These are phyloP conservation scores for Cephalopachus bancanus DNA, from an alignment of 2,797 vertebrate genomes.

Conservation along the genomic window DNA sequence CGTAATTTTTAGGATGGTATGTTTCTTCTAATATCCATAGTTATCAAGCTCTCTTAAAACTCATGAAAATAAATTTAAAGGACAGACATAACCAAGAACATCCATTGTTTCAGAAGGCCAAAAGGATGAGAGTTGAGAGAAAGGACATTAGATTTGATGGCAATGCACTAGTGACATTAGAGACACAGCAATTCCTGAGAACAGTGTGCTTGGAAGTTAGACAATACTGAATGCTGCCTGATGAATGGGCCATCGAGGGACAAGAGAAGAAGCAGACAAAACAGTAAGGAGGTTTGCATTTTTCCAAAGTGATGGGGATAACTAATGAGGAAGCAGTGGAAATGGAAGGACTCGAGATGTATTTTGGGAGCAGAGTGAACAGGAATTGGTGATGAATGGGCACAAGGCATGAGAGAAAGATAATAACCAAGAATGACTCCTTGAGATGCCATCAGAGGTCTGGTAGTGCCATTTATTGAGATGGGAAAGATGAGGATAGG, in stretches of 20 bases:
- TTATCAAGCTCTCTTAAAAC: neutral
- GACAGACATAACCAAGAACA: neutral
- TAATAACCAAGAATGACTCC: neutral
- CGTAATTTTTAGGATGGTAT: neutral
- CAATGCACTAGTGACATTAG: neutral
- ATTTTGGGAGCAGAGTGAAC: too few species aligned
- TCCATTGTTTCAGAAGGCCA: neutral
- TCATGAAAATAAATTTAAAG: neutral
- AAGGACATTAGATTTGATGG: neutral
- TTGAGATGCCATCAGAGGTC: neutral
- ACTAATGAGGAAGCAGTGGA: neutral
- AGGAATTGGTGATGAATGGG: neutral
- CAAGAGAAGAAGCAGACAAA: neutral
- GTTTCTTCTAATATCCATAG: neutral
- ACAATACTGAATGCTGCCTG: too few species aligned
- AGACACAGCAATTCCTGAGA: neutral
- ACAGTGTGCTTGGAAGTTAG: neutral
- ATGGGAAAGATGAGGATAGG: neutral
- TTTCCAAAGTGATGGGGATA: neutral
- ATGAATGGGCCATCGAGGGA: neutral
- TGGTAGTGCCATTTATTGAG: neutral
- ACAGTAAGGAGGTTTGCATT: neutral
- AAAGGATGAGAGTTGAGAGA: too few species aligned
- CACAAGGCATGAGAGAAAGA: rapidly evolving
- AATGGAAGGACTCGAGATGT: neutral